Conservation (phyloP, 2,113 vertebrate genomes). For the Entelurus aequoreus region DNA sequence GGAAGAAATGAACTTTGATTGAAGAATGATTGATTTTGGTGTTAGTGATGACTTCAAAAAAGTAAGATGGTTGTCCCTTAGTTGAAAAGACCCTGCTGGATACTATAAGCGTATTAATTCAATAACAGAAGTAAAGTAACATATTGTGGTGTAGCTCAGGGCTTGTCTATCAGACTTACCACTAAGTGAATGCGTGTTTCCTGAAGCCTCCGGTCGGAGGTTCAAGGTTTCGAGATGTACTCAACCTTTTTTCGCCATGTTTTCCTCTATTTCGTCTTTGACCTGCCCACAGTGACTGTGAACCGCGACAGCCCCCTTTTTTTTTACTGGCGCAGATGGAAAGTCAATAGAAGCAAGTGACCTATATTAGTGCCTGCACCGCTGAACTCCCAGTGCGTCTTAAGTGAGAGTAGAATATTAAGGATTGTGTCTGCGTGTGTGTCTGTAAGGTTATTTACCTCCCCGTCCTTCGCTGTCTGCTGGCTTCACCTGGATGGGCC, state of each 20-base stretch:
- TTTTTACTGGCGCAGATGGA: constrained; percentile 62
- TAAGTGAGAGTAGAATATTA: constrained; percentile 57
- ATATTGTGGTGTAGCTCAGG: too few relatives aligned
- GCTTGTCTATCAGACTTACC: too few relatives aligned
- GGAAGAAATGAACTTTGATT: too few relatives aligned
- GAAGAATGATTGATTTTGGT: too few relatives aligned
- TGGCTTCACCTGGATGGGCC: constrained; percentile 98
- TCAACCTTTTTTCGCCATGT: constrained; percentile 2
- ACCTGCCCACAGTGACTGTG: constrained; percentile 55
- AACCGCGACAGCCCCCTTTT: constrained; percentile 51
- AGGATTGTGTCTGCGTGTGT: constrained; percentile 54
- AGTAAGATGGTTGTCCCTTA: too few relatives aligned
- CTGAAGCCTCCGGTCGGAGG: background rate
- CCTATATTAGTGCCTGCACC: constrained; percentile 67
- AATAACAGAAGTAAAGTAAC: too few relatives aligned
- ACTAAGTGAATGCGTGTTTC: background rate
- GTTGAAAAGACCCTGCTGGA: too few relatives aligned
- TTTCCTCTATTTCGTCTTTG: constrained; percentile 50
- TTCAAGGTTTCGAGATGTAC: background rate
- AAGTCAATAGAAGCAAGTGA: constrained; percentile 72
- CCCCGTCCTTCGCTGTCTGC: constrained; percentile 98
- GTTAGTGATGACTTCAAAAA: too few relatives aligned
- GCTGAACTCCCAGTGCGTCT: constrained; percentile 59
- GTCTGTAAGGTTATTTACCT: constrained; percentile 80
- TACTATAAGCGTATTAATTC: too few relatives aligned